Conservation (phyloP, 2,888 invertebrate genomes). For the Odontomyia ornata region DNA sequence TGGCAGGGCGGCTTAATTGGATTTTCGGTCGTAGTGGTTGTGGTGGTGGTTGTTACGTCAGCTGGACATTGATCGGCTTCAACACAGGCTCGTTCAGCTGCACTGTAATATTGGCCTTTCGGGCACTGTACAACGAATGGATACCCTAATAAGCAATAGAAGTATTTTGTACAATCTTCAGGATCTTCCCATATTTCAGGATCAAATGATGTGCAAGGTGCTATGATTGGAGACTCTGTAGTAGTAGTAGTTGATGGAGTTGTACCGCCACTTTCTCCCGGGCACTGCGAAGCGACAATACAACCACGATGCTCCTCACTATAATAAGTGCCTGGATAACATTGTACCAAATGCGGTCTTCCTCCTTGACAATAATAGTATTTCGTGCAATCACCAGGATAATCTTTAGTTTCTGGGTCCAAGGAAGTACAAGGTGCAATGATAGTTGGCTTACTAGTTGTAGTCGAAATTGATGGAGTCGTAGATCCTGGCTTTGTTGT, state of each 20-base stretch:
- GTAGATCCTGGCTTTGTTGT: neutral
- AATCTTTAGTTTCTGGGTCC: neutral
- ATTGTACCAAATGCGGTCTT: neutral
- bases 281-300: slow-evolving; percentile 1
- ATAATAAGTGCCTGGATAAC: neutral
- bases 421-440: neutral
- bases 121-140: slow-evolving; percentile 4
- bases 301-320: slow-evolving; percentile 8
- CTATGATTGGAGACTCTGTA: neutral
- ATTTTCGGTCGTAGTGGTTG: neutral
- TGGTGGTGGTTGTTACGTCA: neutral
- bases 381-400: neutral
- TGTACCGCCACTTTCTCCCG: neutral
- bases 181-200: neutral
- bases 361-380: neutral
- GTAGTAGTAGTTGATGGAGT: neutral
- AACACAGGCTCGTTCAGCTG: neutral
- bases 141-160: neutral
- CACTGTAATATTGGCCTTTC: neutral
- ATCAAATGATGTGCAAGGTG: slow-evolving; percentile 6
- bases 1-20: neutral
- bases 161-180: slow-evolving; percentile 21
- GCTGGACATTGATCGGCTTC: slow-evolving; percentile 5
- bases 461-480: neutral
- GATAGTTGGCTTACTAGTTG: neutral